Percentiles rank a stretch among this genome's conserved stretches.
Evolutionary conservation across 2,888 invertebrate genomes (phyloP).

Genomic region (Campoplex nolae): DNA sequence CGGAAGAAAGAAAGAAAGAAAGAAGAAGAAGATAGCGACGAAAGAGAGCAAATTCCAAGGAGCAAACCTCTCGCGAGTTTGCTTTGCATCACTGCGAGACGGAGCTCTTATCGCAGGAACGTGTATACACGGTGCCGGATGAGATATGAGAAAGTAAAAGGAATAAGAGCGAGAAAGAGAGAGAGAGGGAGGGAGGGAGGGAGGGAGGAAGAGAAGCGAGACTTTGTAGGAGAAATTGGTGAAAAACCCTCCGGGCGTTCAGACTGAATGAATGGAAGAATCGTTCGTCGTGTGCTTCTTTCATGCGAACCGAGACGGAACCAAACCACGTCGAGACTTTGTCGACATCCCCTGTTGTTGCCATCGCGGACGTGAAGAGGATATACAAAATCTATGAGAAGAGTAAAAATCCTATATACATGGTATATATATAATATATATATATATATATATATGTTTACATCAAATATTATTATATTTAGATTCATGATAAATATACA

Average conservation of each 20-base stretch:
- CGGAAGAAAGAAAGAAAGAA: not conserved
- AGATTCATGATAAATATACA: not conserved
- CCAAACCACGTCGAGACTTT: slow-evolving; percentile 49
- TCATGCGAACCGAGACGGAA: slow-evolving; percentile 65
- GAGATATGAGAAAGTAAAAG: slow-evolving; percentile 56
- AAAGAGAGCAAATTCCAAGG: slow-evolving; percentile 60
- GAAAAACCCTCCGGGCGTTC: slow-evolving; percentile 38
- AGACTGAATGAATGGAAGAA: slow-evolving; percentile 64
- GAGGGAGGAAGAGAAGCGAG: not conserved
- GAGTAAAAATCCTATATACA: not conserved
- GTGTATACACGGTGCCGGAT: slow-evolving; percentile 67
- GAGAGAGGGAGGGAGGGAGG: slow-evolving; percentile 15
- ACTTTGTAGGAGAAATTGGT: slow-evolving; percentile 5
- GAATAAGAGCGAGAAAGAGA: not conserved
- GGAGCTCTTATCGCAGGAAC: slow-evolving; percentile 72
- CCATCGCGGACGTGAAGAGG: slow-evolving; percentile 45
- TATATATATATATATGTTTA: not conserved
- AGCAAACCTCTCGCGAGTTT: slow-evolving; percentile 69
- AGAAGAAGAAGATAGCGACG: slow-evolving; percentile 15
- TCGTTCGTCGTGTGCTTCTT: slow-evolving; percentile 51
- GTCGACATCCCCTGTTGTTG: slow-evolving; percentile 30
- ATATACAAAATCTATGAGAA: slow-evolving; percentile 37
- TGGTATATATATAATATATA: not conserved
- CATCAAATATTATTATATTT: not conserved
- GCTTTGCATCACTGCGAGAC: slow-evolving; percentile 67